Conservation (phyloP, 2,888 invertebrate genomes). For the Argyresthia albistria region DNA sequence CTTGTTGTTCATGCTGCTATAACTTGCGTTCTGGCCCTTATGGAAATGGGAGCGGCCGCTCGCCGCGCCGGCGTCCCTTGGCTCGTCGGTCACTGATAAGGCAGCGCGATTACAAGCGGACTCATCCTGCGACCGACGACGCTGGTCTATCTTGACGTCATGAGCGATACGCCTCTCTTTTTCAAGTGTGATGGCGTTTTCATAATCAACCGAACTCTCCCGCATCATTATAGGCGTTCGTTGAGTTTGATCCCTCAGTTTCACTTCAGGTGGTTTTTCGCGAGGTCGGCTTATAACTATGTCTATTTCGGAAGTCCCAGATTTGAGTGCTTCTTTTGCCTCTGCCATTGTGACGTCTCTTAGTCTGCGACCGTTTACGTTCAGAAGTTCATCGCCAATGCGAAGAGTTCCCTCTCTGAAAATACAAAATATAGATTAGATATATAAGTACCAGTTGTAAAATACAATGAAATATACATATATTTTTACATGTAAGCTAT, state of each 20-base stretch:
- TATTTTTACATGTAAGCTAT: slow-evolving; percentile 16
- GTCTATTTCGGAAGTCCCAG: slow-evolving; percentile 75
- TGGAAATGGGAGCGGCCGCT: slow-evolving; percentile 72
- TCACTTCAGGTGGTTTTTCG: slow-evolving; percentile 31
- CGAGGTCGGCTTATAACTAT: slow-evolving; percentile 75
- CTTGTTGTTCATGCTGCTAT: slow-evolving; percentile 75
- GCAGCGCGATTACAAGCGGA: slow-evolving; percentile 60
- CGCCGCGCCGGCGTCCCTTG: slow-evolving; percentile 38
- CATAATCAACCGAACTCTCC: slow-evolving; percentile 81
- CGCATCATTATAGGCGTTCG: slow-evolving; percentile 53
- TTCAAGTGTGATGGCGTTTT: slow-evolving; percentile 72
- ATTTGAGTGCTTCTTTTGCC: slow-evolving; percentile 76
- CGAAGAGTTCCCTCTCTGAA: slow-evolving; percentile 76
- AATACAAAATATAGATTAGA: slow-evolving; percentile 13
- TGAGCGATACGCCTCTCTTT: slow-evolving; percentile 60
- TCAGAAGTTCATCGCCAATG: slow-evolving; percentile 80
- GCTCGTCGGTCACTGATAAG: slow-evolving; percentile 59
- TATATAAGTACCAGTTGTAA: neutral
- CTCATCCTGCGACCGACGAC: slow-evolving; percentile 73
- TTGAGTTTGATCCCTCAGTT: slow-evolving; percentile 32
- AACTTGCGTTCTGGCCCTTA: slow-evolving; percentile 73
- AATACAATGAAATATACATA: neutral
- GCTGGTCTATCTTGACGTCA: slow-evolving; percentile 78
- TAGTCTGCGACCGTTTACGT: slow-evolving; percentile 79
- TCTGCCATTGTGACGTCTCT: slow-evolving; percentile 77